Percentiles rank a stretch among this genome's conserved stretches.
Conservation (phyloP, 2,888 invertebrate genomes). For the Hydraecia micacea region DNA sequence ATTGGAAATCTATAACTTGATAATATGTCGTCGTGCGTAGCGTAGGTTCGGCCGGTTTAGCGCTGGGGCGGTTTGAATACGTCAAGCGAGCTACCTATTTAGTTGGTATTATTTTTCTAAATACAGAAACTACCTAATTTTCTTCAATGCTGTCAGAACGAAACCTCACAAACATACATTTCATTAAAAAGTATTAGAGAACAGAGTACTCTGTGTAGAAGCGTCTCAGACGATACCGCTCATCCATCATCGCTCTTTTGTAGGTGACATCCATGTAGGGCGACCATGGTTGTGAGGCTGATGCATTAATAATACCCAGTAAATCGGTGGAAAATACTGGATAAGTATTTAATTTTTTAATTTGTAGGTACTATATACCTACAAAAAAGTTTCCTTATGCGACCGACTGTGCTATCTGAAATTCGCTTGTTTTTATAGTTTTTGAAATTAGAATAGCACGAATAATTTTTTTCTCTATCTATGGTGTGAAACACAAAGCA, state of each 20-base stretch:
- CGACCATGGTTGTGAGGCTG: constrained; percentile 32
- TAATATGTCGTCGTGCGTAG: too few relatives aligned
- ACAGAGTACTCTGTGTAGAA: constrained; percentile 50
- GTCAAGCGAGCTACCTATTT: background rate
- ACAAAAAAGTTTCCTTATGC: background rate
- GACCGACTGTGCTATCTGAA: background rate
- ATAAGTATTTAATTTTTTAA: background rate
- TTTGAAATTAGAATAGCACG: background rate
- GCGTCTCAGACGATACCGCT: constrained; percentile 63
- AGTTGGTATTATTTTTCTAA: background rate
- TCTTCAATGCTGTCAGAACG: constrained; percentile 14
- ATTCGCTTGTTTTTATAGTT: too few relatives aligned
- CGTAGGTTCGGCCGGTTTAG: too few relatives aligned
- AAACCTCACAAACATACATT: constrained; percentile 40
- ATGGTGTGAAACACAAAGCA: background rate
- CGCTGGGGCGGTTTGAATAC: background rate
- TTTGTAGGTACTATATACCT: background rate
- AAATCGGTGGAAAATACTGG: background rate
- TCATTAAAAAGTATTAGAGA: constrained; percentile 60
- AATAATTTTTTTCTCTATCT: background rate
- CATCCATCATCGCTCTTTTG: constrained; percentile 74
- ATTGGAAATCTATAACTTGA: too few relatives aligned
- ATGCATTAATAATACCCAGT: background rate
- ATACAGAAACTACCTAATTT: background rate
- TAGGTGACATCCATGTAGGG: constrained; percentile 70